Percentiles rank a stretch among this genome's conserved stretches.
Conservation (phyloP, 2,113 vertebrate species). For the Clarias gariepinus region DNA sequence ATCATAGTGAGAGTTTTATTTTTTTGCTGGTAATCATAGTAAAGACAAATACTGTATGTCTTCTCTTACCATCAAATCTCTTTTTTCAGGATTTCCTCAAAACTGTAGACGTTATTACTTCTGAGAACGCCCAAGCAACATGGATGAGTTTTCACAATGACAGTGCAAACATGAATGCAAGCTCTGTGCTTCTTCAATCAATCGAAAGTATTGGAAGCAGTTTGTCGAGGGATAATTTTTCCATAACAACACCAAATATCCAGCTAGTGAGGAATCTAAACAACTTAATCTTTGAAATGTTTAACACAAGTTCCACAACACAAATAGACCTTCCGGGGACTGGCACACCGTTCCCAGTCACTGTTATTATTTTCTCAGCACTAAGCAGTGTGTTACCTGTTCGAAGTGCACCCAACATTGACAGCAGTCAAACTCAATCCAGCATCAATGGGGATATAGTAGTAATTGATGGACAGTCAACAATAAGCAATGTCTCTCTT, state of each 20-base stretch:
- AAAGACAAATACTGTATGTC: background rate
- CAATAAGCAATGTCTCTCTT: constrained; percentile 62
- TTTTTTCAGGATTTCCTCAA: constrained; percentile 66
- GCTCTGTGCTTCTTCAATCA: constrained; percentile 70
- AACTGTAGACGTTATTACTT: constrained; percentile 62
- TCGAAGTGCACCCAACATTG: constrained; percentile 35
- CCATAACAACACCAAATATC: constrained; percentile 43
- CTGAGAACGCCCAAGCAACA: constrained; percentile 35
- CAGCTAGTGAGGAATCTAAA: constrained; percentile 51
- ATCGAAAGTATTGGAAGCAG: constrained; percentile 70
- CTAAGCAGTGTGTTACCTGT: constrained; percentile 72
- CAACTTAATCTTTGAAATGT: constrained; percentile 17
- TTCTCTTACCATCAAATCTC: background rate
- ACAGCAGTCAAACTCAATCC: background rate
- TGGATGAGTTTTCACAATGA: constrained; percentile 64
- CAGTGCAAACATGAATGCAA: constrained; percentile 47
- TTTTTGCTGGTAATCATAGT: background rate
- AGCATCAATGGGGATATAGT: constrained; percentile 72
- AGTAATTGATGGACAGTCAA: constrained; percentile 66
- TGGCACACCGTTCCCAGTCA: constrained; percentile 49
- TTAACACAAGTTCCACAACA: constrained; percentile 56
- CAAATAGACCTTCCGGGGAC: constrained; percentile 62
- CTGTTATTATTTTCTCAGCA: constrained; percentile 68
- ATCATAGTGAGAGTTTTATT: background rate
- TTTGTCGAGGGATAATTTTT: constrained; percentile 32